These are phyloP conservation scores for Tetranychus piercei DNA, from an alignment of 2,888 invertebrate species.

Conservation along the genomic window DNA sequence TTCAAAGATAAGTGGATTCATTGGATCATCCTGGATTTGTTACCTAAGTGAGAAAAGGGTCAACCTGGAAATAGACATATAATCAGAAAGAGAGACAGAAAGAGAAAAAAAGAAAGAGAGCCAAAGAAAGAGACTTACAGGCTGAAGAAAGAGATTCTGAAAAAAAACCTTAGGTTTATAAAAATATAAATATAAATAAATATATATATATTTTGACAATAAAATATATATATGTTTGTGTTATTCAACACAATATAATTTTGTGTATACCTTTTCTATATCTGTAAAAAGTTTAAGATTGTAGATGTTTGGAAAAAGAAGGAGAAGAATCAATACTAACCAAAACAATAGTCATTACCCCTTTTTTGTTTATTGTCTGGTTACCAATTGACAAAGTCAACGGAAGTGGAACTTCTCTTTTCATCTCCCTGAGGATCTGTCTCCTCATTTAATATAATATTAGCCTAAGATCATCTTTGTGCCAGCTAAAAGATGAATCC, in stretches of 20 bases:
- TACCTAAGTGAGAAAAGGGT: background rate
- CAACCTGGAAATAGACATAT: background rate
- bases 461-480: background rate
- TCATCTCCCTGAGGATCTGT: background rate
- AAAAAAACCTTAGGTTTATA: background rate
- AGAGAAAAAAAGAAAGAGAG: constrained; percentile 5
- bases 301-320: background rate
- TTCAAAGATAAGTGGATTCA: background rate
- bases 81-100: constrained; percentile 5
- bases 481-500: background rate
- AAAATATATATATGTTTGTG: no score
- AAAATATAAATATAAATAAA: no score
- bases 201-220: no score
- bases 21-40: no score
- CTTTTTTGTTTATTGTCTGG: constrained; percentile 1
- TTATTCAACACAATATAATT: no score
- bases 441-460: background rate
- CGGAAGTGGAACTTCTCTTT: constrained; percentile 1
- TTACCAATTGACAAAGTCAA: constrained; percentile 1
- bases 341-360: background rate
- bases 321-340: background rate
- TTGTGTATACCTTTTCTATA: no score
- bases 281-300: background rate
- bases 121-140: background rate
- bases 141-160: background rate